These are phyloP conservation scores for Silurus asotus DNA, from an alignment of 2,113 vertebrate species.

Conservation along the genomic window DNA sequence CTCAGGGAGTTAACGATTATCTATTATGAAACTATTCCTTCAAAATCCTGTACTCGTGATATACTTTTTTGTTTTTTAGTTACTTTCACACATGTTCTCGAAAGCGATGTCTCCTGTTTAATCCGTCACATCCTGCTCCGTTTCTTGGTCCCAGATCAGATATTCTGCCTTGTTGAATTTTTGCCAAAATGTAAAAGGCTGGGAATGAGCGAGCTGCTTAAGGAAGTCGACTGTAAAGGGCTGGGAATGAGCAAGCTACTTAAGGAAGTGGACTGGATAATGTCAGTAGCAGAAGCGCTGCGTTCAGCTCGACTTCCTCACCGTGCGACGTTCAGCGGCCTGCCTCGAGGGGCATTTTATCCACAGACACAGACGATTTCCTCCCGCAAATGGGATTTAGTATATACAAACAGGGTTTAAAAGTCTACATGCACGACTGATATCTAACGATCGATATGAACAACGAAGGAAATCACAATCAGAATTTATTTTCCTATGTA, in stretches of 20 bases:
- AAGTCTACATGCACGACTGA: not conserved
- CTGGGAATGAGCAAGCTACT: not conserved
- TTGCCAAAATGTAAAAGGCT: not conserved
- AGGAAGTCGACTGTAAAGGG: constrained; percentile 44
- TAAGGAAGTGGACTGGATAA: constrained; percentile 50
- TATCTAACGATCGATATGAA: not conserved
- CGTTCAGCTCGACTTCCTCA: constrained; percentile 31
- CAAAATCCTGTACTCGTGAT: not conserved
- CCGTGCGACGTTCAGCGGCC: constrained; percentile 39
- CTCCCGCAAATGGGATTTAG: not conserved
- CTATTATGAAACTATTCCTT: not conserved
- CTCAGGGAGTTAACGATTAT: not conserved
- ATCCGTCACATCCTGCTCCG: not conserved
- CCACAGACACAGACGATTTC: constrained; percentile 9
- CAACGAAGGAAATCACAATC: too few relatives aligned
- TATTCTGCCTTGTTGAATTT: not conserved
- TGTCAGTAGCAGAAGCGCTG: constrained; percentile 33
- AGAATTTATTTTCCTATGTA: too few relatives aligned
- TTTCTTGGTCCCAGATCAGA: too few relatives aligned
- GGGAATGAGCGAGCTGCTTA: not conserved
- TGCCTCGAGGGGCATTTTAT: constrained; percentile 19
- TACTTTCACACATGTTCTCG: too few relatives aligned
- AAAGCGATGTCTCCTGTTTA: not conserved
- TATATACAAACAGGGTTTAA: not conserved
- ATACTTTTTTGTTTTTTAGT: not conserved